These are phyloP conservation scores for Pseudopipra pipra DNA, from an alignment of 2,113 vertebrate genomes.

Conservation along the genomic window DNA sequence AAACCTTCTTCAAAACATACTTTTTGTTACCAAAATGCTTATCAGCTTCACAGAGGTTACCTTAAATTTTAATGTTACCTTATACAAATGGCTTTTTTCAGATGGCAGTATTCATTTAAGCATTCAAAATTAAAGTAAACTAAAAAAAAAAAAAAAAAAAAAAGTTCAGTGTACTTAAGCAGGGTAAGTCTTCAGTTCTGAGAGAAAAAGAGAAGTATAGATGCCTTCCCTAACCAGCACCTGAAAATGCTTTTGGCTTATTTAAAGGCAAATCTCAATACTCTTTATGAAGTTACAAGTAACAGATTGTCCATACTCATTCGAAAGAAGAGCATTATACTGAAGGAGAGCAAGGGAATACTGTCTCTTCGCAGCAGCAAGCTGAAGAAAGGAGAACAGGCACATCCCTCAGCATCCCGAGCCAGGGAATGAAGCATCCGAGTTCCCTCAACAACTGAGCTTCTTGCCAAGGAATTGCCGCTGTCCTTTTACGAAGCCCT, in stretches of 20 bases:
- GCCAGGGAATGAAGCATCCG: not conserved
- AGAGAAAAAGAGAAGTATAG: not conserved
- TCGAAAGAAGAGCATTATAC: not conserved
- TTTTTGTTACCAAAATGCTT: not conserved
- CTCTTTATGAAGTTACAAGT: not conserved
- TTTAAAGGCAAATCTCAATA: not conserved
- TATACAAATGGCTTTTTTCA: not conserved
- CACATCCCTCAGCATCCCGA: not conserved
- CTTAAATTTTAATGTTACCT: not conserved
- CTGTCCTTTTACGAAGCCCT: constrained; percentile 18
- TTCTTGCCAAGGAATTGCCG: constrained; percentile 41
- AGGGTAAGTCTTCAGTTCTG: not conserved
- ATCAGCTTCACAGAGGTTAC: not conserved
- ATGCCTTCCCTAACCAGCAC: not conserved
- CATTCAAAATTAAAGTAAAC: not conserved
- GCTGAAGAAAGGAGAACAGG: not conserved
- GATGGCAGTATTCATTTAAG: not conserved
- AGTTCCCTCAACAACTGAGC: constrained; percentile 19
- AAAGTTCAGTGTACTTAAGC: not conserved
- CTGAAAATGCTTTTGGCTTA: not conserved
- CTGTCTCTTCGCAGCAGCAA: not conserved
- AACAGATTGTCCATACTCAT: not conserved
- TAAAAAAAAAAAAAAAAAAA: not conserved
- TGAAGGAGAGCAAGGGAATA: not conserved
- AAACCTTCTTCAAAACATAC: not conserved